A percentile compares a stretch with the other conserved stretches of the same genome.
phyloP scores from a whole-genome alignment of 2,888 invertebrate species.

The Oscheius sp. region DNA sequence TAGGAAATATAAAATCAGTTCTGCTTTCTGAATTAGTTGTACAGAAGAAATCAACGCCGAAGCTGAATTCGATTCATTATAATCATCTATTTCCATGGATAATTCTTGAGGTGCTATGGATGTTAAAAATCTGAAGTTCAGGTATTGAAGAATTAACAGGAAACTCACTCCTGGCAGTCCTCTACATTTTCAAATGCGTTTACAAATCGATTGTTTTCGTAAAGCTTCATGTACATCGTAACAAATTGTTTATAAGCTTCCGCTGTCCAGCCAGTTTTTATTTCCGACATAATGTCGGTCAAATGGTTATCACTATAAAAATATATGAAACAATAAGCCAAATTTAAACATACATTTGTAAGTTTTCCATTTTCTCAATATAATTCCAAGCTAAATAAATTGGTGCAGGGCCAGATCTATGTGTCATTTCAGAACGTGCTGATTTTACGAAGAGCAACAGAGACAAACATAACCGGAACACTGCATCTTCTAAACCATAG shows the following conservation, averaged over 20 bases:
- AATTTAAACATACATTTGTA: background rate
- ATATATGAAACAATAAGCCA: too few relatives aligned
- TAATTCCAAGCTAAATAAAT: conserved; percentile 47
- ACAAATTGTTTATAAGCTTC: conserved; percentile 51
- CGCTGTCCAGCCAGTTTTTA: conserved; percentile 47
- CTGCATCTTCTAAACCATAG: background rate
- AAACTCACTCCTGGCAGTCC: conserved; percentile 23
- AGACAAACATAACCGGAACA: conserved; percentile 31
- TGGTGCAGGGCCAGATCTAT: conserved; percentile 52
- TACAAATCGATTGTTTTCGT: conserved; percentile 41
- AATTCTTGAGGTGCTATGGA: background rate
- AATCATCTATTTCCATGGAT: conserved; percentile 19
- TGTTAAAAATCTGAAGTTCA: background rate
- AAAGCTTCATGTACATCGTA: conserved; percentile 43
- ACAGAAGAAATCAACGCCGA: background rate
- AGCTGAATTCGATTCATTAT: background rate
- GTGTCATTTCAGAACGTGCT: conserved; percentile 40
- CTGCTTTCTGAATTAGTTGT: background rate
- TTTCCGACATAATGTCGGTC: conserved; percentile 21
- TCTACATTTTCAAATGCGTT: conserved; percentile 46
- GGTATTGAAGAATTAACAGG: background rate
- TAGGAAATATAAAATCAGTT: background rate
- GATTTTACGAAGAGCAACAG: conserved; percentile 44
- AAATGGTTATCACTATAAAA: background rate
- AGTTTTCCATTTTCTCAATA: conserved; percentile 1